phyloP scores from a whole-genome alignment of 2,888 invertebrate genomes.

The Luperina nickerlii region DNA sequence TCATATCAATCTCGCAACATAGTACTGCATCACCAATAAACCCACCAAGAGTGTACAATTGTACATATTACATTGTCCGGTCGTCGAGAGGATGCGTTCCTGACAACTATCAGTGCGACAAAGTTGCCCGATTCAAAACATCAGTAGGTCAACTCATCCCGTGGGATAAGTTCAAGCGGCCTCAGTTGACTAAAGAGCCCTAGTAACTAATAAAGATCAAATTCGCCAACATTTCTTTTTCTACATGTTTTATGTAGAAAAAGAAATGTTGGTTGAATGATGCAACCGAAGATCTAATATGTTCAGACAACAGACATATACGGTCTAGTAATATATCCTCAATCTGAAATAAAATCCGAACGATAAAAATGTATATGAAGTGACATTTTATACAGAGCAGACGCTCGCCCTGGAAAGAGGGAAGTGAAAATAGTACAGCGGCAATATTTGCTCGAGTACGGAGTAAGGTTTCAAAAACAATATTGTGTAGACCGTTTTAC shows the following conservation, averaged over 20 bases:
- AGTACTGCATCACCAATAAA: background rate
- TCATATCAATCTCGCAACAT: background rate
- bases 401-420: constrained; percentile 40
- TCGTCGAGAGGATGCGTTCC: too few species aligned
- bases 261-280: background rate
- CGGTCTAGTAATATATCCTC: constrained; percentile 22
- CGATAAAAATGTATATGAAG: constrained; percentile 31
- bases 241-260: too few species aligned
- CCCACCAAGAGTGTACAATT: background rate
- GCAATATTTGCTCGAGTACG: constrained; percentile 51
- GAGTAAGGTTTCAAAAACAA: constrained; percentile 60
- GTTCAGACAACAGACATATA: constrained; percentile 22
- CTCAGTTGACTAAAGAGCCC: too few species aligned
- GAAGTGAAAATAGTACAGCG: constrained; percentile 57
- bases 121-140: too few species aligned
- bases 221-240: too few species aligned
- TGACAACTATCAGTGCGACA: too few species aligned
- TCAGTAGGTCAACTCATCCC: too few species aligned
- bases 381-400: constrained; percentile 47
- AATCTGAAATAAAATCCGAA: constrained; percentile 27
- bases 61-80: too few species aligned
- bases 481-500: constrained; percentile 54
- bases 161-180: too few species aligned
- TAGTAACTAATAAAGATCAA: too few species aligned
- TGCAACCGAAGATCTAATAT: background rate